phyloP scores from a whole-genome alignment of 1,140 invertebrate genomes.

The Macrocentrus cingulum region DNA sequence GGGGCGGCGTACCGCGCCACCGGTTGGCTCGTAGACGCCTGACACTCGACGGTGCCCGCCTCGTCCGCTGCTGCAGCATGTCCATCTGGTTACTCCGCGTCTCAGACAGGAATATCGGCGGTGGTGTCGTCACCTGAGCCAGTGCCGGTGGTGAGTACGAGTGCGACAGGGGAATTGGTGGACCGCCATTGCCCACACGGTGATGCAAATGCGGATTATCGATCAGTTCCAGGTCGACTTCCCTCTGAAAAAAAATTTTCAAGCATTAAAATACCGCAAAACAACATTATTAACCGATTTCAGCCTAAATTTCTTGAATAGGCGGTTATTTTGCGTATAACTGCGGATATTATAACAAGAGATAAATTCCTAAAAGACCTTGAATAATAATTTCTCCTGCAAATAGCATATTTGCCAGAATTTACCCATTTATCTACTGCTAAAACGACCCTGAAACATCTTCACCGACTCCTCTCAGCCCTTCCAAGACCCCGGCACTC shows the following conservation, averaged over 20 bases:
- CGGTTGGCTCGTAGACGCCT: constrained; percentile 58
- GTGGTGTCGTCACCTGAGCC: constrained; percentile 56
- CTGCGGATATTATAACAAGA: too few relatives aligned
- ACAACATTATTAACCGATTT: neutral
- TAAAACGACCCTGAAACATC: too few relatives aligned
- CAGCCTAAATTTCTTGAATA: neutral
- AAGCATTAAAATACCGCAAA: neutral
- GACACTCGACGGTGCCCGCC: constrained; percentile 52
- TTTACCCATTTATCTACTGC: too few relatives aligned
- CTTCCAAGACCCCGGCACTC: too few relatives aligned
- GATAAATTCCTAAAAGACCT: too few relatives aligned
- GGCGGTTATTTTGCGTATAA: constrained; percentile 7
- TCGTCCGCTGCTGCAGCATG: constrained; percentile 51
- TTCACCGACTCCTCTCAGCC: too few relatives aligned
- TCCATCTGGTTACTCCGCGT: constrained; percentile 55
- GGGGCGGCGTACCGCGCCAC: constrained; percentile 62
- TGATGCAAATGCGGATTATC: constrained; percentile 49
- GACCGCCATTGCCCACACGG: constrained; percentile 45
- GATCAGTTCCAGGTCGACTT: constrained; percentile 49
- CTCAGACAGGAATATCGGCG: constrained; percentile 63
- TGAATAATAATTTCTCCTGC: too few relatives aligned
- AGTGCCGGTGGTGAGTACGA: constrained; percentile 55
- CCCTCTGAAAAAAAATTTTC: constrained; percentile 37
- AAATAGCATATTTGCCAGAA: too few relatives aligned
- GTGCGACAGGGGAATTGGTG: constrained; percentile 53